Percentiles rank a stretch among this genome's conserved stretches.
phyloP scores from a whole-genome alignment of 2,113 vertebrate species.

The Anoura caudifer region DNA sequence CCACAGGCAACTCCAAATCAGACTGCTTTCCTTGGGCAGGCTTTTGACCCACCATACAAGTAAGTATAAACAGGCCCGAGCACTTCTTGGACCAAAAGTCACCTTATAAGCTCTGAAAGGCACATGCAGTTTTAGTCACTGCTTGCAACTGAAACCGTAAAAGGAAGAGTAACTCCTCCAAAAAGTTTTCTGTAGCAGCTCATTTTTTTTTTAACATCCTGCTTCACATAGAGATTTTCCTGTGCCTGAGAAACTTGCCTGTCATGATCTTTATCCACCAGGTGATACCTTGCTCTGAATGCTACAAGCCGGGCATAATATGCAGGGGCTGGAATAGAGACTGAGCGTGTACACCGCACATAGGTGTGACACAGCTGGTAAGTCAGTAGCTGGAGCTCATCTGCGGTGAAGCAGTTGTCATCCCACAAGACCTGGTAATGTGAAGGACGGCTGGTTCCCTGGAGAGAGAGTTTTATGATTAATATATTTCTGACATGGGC shows the following conservation, averaged over 20 bases:
- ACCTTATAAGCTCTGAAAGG: conserved; percentile 9
- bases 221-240: not conserved
- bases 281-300: conserved; percentile 96
- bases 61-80: conserved; percentile 45
- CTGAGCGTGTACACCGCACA: conserved; percentile 95
- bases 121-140: conserved; percentile 20
- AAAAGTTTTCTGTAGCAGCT: not conserved
- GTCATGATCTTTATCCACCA: conserved; percentile 99
- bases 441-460: conserved; percentile 99
- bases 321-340: conserved; percentile 97
- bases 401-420: conserved; percentile 98
- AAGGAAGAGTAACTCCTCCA: conserved; percentile 25
- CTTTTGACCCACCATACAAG: conserved; percentile 32
- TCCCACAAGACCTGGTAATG: conserved; percentile 99
- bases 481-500: not conserved
- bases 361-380: conserved; percentile 99
- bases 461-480: conserved; percentile 30
- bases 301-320: conserved; percentile 98
- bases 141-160: conserved; percentile 41
- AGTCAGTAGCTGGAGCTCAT: conserved; percentile 96
- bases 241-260: conserved; percentile 84
- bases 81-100: conserved; percentile 41
- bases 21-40: not conserved
- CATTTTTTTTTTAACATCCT: conserved; percentile 1
- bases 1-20: conserved; percentile 4